These are phyloP conservation scores for Collichthys lucidus DNA, from an alignment of 2,113 vertebrate species.

Conservation along the genomic window DNA sequence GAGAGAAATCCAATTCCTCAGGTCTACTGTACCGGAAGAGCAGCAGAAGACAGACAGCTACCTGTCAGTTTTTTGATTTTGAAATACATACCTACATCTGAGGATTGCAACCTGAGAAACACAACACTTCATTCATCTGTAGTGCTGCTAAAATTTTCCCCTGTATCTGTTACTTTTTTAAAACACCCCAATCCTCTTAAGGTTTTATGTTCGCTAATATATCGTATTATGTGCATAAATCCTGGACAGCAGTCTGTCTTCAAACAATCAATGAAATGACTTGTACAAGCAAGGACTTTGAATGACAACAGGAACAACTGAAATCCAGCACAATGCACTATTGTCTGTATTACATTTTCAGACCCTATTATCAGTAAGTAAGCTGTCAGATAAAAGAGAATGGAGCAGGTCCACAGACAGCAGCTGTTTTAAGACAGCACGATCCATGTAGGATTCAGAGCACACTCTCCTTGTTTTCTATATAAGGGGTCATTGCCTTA, in stretches of 20 bases:
- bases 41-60: conserved; percentile 28
- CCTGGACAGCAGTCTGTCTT: conserved; percentile 30
- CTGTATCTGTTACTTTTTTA: conserved; percentile 26
- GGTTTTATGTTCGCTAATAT: conserved; percentile 42
- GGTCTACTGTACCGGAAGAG: conserved; percentile 45
- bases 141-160: conserved; percentile 21
- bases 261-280: conserved; percentile 38
- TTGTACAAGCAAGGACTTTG: conserved; percentile 34
- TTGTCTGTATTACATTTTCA: conserved; percentile 43
- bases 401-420: conserved; percentile 22
- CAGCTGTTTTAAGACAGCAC: conserved; percentile 43
- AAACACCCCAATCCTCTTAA: conserved; percentile 21
- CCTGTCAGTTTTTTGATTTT: conserved; percentile 45
- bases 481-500: conserved; percentile 46
- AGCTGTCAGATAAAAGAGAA: conserved; percentile 45
- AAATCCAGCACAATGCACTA: conserved; percentile 24
- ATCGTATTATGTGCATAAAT: conserved; percentile 42
- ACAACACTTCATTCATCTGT: neutral
- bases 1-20: conserved; percentile 62
- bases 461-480: conserved; percentile 43
- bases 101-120: conserved; percentile 41
- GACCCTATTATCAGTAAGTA: conserved; percentile 38
- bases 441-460: conserved; percentile 40
- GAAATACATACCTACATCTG: conserved; percentile 26
- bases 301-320: conserved; percentile 39